Base-by-base conservation (phyloP, 2,797 vertebrate species). In the Chaetophractus vellerosus region DNA sequence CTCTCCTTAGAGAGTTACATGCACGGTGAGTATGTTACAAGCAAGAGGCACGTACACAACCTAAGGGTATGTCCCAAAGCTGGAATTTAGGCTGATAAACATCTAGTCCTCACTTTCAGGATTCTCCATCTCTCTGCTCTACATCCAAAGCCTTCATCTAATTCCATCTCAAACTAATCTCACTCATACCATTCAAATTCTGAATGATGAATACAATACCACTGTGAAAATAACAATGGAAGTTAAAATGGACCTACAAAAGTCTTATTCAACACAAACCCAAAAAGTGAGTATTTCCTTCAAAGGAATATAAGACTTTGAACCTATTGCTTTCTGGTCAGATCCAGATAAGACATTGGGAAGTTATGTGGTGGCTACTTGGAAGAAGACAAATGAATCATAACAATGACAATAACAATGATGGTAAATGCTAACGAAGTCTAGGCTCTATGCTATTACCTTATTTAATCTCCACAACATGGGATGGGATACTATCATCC, bases 31-130 rank as follows among this genome's bases (percentile, higher is more conserved):
- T 21, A 57, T 23, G 9, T 8, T 52, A 78, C 36, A 68, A 4
- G 38, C 36, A 9, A 59, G 23, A 75, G 57, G 21, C 50, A 72
- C 38, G 33, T 26, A 79, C n/a, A 88, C 2, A 26, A 52, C 74
- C 95, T 92, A 23, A 79, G 57, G 96, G 69, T 55, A 16, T 55
- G 63, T 66, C 63, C 61, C 31, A 79, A 91, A 93, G 81, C 88
- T 74, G 88, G 76, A 57, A 80, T 63, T 31, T 36, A 74, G 36
- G 78, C 38, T 92, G 76, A 78, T 41, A 83, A 97, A 91, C 88
- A 96, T 5, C 71, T 26, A 82, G 76, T 61, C 63, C 31, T 82
- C 38, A 3, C 5, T 48, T 69, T 79, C 33, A 12, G 2, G 23
- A 52, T 21, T 74, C 21, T 64, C 16, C 68, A 16, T 14, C 33